Evolutionary conservation across 2,113 vertebrate genomes (phyloP), one percentile per base, ranked within the genome.

Genomic region (Microcebus griseorufus): DNA sequence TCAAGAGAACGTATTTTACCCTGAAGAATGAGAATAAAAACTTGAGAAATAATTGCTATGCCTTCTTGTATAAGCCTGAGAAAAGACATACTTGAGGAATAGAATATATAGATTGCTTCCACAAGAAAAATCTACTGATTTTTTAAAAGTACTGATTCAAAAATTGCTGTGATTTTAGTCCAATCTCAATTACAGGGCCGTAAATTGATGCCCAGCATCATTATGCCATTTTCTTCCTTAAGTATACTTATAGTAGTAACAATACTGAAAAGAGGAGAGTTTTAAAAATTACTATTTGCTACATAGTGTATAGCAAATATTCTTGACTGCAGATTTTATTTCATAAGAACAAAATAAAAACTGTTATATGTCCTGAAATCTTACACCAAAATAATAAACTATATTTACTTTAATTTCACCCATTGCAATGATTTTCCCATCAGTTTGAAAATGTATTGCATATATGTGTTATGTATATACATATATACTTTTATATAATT

Each of bases 151-250:
- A 95, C 96, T 97, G 96, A 98, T 97, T 98, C 88, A 98, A 93
- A 98, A 99, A 98, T 95, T 98, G 96, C 73, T 97, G 95, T 96
- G 84, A 97, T 98, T 98, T 97, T 97, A 98, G 98, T 34, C 60
- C 98, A 98, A 92, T 98, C 94, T 98, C 97, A 97, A 96, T 97
- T 98, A 98, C n/a, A 97, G 93, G 90, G 55, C 64, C 95, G 87
- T 96, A 75, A 96, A 97, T 90, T 97, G 90, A 93, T 69, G 67
- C 37, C 95, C 78, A 82, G 88, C 45, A 75, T 97, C 98, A 98
- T 98, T 97, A 98, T 95, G 60, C 42, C 87, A 97, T 98, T 98
- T 98, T 95, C 96, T 98, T 88, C 65, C 27, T 97, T 97, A 98
- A 97, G 75, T 91, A 89, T 96, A 98, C 96, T 97, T 96, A 81